A percentile compares a stretch with the other conserved stretches of the same genome.
Conservation (phyloP, 2,113 vertebrate genomes). For the Amblyopsis rosae region DNA sequence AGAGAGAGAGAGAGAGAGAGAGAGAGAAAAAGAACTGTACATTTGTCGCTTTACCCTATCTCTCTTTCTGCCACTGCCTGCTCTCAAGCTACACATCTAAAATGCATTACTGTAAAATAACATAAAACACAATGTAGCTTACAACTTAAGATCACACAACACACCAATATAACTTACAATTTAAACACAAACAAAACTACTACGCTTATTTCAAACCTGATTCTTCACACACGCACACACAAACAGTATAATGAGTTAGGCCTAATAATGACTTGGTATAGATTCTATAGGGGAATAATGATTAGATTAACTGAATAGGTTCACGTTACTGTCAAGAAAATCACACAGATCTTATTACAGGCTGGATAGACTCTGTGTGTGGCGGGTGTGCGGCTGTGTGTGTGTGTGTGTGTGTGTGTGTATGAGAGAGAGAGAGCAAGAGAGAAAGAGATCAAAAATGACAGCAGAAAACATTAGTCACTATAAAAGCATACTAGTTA, state of each 20-base stretch:
- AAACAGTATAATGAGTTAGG: too few relatives aligned
- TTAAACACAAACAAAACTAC: too few relatives aligned
- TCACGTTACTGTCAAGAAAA: conserved; percentile 56
- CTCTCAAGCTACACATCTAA: neutral
- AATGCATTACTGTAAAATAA: too few relatives aligned
- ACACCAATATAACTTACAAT: too few relatives aligned
- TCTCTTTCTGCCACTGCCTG: neutral
- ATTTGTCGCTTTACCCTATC: conserved; percentile 23
- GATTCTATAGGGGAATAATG: conserved; percentile 13
- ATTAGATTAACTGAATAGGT: conserved; percentile 36
- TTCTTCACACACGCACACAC: too few relatives aligned
- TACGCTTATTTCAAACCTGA: too few relatives aligned
- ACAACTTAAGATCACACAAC: too few relatives aligned
- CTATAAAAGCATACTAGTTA: too few relatives aligned
- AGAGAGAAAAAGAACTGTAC: neutral
- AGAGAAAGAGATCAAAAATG: neutral
- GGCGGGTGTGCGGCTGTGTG: conserved; percentile 1
- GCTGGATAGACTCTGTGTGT: conserved; percentile 28
- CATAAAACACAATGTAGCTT: too few relatives aligned
- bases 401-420: conserved; percentile 9
- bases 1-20: neutral
- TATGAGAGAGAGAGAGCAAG: neutral
- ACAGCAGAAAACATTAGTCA: neutral
- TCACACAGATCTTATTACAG: conserved; percentile 55
- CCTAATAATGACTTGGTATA: neutral